These are phyloP conservation scores for Epizoanthus ramosus DNA, from an alignment of 92 coral and sea anemone species.

Conservation along the genomic window DNA sequence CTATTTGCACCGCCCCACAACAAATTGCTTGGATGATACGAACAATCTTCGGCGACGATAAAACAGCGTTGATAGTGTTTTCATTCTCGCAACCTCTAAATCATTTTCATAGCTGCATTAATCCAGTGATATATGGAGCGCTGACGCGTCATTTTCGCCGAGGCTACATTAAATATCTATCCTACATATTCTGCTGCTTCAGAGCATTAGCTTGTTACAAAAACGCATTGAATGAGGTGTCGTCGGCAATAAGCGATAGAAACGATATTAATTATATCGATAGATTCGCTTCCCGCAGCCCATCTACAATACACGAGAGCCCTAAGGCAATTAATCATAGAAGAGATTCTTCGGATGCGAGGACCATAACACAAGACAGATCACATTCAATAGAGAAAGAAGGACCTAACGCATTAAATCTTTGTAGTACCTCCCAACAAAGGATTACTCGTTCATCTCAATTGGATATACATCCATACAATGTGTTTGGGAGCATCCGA, in stretches of 20 bases:
- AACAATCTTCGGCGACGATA: neutral
- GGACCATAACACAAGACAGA: neutral
- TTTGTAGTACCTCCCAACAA: neutral
- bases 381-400: neutral
- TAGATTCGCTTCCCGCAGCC: neutral
- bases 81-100: constrained; percentile 16
- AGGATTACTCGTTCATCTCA: neutral
- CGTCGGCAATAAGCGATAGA: constrained; percentile 17
- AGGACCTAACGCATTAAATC: neutral
- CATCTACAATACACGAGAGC: neutral
- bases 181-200: constrained; percentile 31
- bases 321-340: too few species aligned
- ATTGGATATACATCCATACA: neutral
- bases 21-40: constrained; percentile 39
- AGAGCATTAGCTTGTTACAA: constrained; percentile 15
- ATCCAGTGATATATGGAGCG: constrained; percentile 37
- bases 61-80: constrained; percentile 9
- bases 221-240: constrained; percentile 19
- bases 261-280: constrained; percentile 5
- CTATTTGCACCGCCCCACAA: constrained; percentile 31
- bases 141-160: constrained; percentile 27
- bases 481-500: neutral
- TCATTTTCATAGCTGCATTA: constrained; percentile 32
- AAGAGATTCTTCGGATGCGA: neutral
- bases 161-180: constrained; percentile 24